Evolutionary conservation across 1,140 invertebrate genomes (phyloP).

Genomic region (Caenorhabditis brenneri): DNA sequence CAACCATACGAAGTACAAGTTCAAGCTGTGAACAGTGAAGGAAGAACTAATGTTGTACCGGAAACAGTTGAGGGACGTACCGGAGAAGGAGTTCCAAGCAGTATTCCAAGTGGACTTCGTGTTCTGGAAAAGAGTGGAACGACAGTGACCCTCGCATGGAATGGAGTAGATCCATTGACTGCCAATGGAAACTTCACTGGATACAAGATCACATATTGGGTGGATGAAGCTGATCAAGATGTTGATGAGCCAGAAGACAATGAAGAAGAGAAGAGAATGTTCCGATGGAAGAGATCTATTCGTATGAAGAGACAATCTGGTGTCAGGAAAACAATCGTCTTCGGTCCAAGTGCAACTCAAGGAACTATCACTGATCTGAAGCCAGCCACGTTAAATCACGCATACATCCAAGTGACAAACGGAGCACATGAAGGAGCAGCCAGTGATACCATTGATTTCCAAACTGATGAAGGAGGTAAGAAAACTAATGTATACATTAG

Average conservation of each 20-base stretch:
- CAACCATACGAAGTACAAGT: slow-evolving; percentile 66
- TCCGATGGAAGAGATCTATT: slow-evolving; percentile 30
- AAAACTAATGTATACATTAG: too few species aligned
- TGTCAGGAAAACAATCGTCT: slow-evolving; percentile 77
- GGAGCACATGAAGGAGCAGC: slow-evolving; percentile 85
- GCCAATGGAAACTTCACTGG: slow-evolving; percentile 85
- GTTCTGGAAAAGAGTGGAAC: slow-evolving; percentile 54
- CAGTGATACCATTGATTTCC: slow-evolving; percentile 83
- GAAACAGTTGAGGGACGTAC: slow-evolving; percentile 80
- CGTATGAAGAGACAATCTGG: slow-evolving; percentile 20
- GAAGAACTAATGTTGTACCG: slow-evolving; percentile 83
- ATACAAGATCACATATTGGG: slow-evolving; percentile 77
- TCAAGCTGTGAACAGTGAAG: slow-evolving; percentile 84
- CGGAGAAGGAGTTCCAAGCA: slow-evolving; percentile 67
- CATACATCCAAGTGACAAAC: slow-evolving; percentile 87
- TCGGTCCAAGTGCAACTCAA: slow-evolving; percentile 79
- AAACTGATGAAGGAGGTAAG: slow-evolving; percentile 85
- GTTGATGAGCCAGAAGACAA: slow-evolving; percentile 49
- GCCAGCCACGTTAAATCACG: slow-evolving; percentile 87
- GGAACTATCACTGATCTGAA: slow-evolving; percentile 84
- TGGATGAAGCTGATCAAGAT: slow-evolving; percentile 61
- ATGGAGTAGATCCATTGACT: slow-evolving; percentile 63
- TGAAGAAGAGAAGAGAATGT: slow-evolving; percentile 29
- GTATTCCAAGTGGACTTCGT: slow-evolving; percentile 62
- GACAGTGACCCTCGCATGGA: slow-evolving; percentile 66